Evolutionary conservation across 64 coral and sea anemone species (phyloP), one percentile per base, ranked within the genome.

Genomic region (Actinia equina): DNA sequence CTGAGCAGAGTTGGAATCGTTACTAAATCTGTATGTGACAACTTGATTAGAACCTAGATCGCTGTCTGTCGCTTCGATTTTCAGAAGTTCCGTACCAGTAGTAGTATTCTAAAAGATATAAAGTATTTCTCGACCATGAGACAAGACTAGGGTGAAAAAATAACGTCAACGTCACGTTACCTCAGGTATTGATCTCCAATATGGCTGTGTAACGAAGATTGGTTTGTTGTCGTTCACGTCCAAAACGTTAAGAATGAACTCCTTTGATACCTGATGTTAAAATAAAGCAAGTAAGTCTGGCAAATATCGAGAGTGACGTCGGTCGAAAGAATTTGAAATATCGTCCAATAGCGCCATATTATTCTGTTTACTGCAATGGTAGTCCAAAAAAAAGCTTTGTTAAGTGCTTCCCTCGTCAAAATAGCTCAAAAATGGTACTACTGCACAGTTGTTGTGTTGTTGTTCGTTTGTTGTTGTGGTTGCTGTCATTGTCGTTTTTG

Each of bases 151-250:
- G 6, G 20, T 22, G 5, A 67, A 67, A 9, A n/a, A 3, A n/a
- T 23, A 67, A n/a, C 63, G 3, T 17, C 12, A n/a, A n/a, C 62
- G 62, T 65, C 19, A 57, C 15, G 10, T 90, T 63, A 95, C 94
- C 90, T 95, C 94, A 2, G 77, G 57, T 30, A 95, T 74, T 71
- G 77, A 92, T 44, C 56, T 87, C 70, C 88, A 13, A 79, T 95
- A 95, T 22, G 94, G 94, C 0, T 89, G 87, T 17, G 54, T 63
- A 5, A 57, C 55, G 44, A 95, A 95, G 26, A 83, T 42, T 11
- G 94, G 94, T 18, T 2, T 19, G 11, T 95, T 86, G 54, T 95
- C 94, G 52, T 95, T 95, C 43, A 87, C 56, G 59, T 95, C 94
- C 0, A 84, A 0, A 17, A 95, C 90, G 20, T 65, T 3, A 45